Evolutionary conservation across 2,888 invertebrate genomes (phyloP), one percentile per base, ranked within the genome.

Genomic region (Drosophila crucigera): DNA sequence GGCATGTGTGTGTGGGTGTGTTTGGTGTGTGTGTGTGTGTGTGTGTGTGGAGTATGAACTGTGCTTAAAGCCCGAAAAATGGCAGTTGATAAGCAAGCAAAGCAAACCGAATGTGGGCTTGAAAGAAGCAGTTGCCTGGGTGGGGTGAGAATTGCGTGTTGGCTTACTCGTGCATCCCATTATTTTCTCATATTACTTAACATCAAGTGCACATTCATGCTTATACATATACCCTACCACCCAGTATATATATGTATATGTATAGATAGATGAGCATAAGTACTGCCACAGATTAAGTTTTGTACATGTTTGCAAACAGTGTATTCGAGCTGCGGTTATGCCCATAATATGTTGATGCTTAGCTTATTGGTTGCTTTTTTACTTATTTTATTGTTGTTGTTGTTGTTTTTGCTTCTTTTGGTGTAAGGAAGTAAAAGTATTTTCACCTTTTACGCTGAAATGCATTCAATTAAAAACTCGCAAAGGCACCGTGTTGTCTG

Each of bases 361-460:
- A 30, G 53, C 65, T 64, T 60, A 52, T 69, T 67, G 30, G 19
- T 28, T 43, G 39, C 22, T 11, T 62, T 58, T 28, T 25, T 4
- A 33, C 4, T 49, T 53, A 4, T 4, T 30, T 30, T 25, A 25
- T 25, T 41, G 10, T n/a, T 10, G 9, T 67, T 10, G 9, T 67
- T 61, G 2, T 14, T 25, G 4, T 41, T 35, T 39, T 49, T 53
- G 47, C 19, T 55, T 37, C 60, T 68, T 63, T 52, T 52, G 52
- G 56, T 62, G 55, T 63, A 71, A 66, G 73, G 63, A 71, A 68
- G 69, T 76, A 81, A 73, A 72, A 76, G 75, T 83, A 76, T 85
- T 85, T 86, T 86, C 84, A 84, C 89, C 89, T 89, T 86, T 89
- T 83, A 78, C 76, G 89, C 89, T 81, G 62, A 89, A 76, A 86